Evolutionary conservation across 1,140 invertebrate species (phyloP), one percentile per base, ranked within the genome.

Genomic region (Tribolium castaneum): DNA sequence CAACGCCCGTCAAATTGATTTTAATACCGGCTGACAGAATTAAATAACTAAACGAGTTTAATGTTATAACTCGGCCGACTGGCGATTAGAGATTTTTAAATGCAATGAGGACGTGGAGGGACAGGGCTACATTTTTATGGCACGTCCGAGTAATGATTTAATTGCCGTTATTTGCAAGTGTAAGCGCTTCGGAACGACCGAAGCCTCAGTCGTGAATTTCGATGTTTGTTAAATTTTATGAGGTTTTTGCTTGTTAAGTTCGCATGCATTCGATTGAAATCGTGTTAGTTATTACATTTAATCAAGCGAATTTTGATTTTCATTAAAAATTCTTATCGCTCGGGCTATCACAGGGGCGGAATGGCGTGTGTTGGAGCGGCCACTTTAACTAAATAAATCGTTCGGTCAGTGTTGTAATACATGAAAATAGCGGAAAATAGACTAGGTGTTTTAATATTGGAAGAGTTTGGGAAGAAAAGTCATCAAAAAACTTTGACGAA

Each of bases 401-500:
- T 73, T 52, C 22, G 16, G 22, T 73, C 50, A 30, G 30, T 30
- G 70, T 7, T 72, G 19, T 73, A 73, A 73, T 73, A 56, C 71
- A 56, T 73, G 71, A 52, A 56, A 73, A 54, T 73, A 6, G 16
- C 71, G 52, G 34, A 10, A 52, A 45, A 19, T 30, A 30, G 25
- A 73, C 19, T 73, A 35, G 59, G n/a, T 66, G 59, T 35, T 66
- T 62, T 54, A 52, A 73, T 19, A 52, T 52, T 16, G 12, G 30
- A 19, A 50, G 6, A 76, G 30, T 76, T 73, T 73, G 6, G 3
- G 52, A 73, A 70, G 52, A 51, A 62, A 76, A 76, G 54, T 13
- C 54, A 76, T 76, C 54, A 59, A 49, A 66, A 45, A 76, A 76
- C 34, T 76, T 76, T 35, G 52, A 66, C 10, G 35, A 76, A 75